Evolutionary conservation across 2,797 vertebrate species (phyloP), one percentile per base, ranked within the genome.

Genomic region (Eupleurogrammus muticus): DNA sequence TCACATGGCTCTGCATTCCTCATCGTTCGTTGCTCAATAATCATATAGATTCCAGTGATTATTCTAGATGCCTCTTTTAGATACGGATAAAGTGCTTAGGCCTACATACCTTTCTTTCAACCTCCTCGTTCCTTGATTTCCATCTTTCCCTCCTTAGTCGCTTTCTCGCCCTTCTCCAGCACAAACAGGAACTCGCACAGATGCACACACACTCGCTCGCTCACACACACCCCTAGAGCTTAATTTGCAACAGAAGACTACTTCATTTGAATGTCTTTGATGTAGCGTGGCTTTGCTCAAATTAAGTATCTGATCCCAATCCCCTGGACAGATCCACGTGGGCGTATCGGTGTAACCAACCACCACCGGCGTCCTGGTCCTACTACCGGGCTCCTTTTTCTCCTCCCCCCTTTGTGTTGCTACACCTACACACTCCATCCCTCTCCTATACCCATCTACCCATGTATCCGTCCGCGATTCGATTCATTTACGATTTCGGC

Each of bases 401-500:
- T n/a, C n/a, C n/a, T n/a, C n/a, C n/a, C n/a, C 28, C 28, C 66
- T 81, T 83, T 84, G 56, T 81, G 71, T 74, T 79, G 56, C 51
- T 77, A 72, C 65, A 71, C 79, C 75, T 82, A 62, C 77, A 23
- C 34, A 47, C 17, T 19, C 38, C 55, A 40, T 49, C 38, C 40
- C 57, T 40, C 57, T 32, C 63, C 56, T 70, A 14, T 44, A 58
- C 61, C 54, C 50, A 50, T 73, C 71, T 53, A n/a, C 58, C 70
- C 57, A 20, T 74, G 59, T 28, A 63, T 63, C 56, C 44, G 63
- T 49, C 36, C 42, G 42, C 64, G 73, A 58, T 83, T 87, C 75
- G 66, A 87, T 91, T 92, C 66, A 92, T 93, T 94, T 92, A 89
- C 83, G 88, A 70, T 93, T 93, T 93, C 92, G 93, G 92, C 90